Conservation (phyloP, 2,113 vertebrate species). For the Corynorhinus townsendii region DNA sequence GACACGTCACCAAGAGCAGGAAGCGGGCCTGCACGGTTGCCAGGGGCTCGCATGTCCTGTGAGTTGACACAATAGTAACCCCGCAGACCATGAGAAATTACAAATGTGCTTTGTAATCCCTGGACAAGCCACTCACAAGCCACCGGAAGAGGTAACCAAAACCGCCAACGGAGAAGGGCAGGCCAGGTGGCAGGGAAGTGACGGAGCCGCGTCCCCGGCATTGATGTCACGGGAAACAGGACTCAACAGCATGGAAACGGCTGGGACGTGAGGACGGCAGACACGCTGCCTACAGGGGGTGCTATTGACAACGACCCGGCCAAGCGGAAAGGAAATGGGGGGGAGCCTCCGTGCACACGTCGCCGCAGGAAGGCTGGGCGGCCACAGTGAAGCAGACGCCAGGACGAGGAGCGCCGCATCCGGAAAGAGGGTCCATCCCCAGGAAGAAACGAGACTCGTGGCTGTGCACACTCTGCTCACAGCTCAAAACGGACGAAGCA, state of each 20-base stretch:
- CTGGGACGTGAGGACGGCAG: too few relatives aligned
- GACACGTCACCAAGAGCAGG: not conserved
- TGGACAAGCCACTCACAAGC: not conserved
- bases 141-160: not conserved
- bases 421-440: not conserved
- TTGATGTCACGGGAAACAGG: too few relatives aligned
- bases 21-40: not conserved
- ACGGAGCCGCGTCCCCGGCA: not conserved
- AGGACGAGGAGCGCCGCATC: not conserved
- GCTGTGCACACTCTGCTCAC: not conserved
- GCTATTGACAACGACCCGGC: not conserved
- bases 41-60: too few relatives aligned
- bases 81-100: not conserved
- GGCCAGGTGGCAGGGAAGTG: too few relatives aligned
- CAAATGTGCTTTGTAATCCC: fast-evolving
- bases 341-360: not conserved
- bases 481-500: not conserved
- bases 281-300: not conserved
- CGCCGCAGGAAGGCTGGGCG: not conserved
- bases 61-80: too few relatives aligned
- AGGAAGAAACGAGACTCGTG: fast-evolving
- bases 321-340: not conserved
- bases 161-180: not conserved
- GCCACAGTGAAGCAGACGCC: not conserved
- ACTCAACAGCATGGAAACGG: not conserved